Percentiles rank a stretch among this genome's conserved stretches.
Evolutionary conservation across 1,140 invertebrate species (phyloP).

Genomic region (Watersipora subatra): DNA sequence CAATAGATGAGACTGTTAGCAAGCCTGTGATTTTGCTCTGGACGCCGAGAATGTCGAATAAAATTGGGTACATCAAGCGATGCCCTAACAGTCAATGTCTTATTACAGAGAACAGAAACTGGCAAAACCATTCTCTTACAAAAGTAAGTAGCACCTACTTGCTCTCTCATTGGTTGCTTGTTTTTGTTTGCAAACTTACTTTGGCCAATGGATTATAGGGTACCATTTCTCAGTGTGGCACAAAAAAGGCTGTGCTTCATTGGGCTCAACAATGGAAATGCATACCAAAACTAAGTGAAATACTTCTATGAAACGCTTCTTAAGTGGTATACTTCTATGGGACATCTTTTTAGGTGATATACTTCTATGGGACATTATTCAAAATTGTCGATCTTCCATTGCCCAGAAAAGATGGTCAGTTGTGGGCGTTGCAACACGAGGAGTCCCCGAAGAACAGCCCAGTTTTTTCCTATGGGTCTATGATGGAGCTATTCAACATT

Average conservation of each 20-base stretch:
- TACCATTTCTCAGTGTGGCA: no score
- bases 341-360: constrained; percentile 40
- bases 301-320: no score
- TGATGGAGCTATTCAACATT: constrained; percentile 56
- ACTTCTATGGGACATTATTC: constrained; percentile 62
- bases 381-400: constrained; percentile 54
- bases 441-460: constrained; percentile 72
- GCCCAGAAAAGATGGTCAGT: constrained; percentile 44
- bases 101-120: not conserved
- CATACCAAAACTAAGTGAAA: no score
- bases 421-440: constrained; percentile 69
- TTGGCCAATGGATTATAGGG: constrained; percentile 12
- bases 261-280: no score
- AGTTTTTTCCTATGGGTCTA: constrained; percentile 46
- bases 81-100: not conserved
- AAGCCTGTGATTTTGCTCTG: not conserved
- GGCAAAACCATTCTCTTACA: not conserved
- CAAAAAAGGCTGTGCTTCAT: no score
- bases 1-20: not conserved
- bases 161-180: not conserved
- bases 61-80: not conserved
- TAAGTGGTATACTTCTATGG: no score
- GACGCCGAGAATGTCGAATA: not conserved
- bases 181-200: not conserved
- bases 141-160: no score